Evolutionary conservation across 2,888 invertebrate species (phyloP), one percentile per base, ranked within the genome.

Genomic region (Smittia aterrima): DNA sequence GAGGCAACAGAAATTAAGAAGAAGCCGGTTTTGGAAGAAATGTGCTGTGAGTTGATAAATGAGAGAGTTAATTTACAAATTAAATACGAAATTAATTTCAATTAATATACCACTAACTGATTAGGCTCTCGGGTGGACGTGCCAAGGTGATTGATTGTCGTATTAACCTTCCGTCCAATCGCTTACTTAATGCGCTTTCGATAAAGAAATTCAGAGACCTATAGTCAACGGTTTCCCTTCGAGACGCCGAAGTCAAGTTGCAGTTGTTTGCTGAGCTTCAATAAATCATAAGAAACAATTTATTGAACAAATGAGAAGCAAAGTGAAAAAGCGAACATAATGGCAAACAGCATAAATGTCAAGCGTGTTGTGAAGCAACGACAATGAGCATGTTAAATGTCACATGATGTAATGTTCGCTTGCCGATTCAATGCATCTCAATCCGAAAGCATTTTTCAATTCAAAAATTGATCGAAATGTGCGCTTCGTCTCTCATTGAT

Each of bases 81-180:
- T 62, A 62, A 70, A 72, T 72, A 72, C n/a, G 58, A 40, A 62
- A 72, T 72, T 72, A 72, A 72, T 72, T 62, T 72, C 72, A 72
- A 72, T 62, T 72, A 72, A 72, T 72, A 62, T 62, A n/a, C 64
- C 4, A 22, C 38, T 22, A 58, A 22, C 58, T 22, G 58, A 22
- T 58, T 58, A 58, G 20, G n/a, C 22, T 20, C n/a, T n/a, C 58
- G 13, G 18, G n/a, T 58, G 47, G 16, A 16, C 47, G 47, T 47
- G 58, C 9, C 58, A 18, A 4, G 1, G 58, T 58, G 58, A 58
- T 22, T 58, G 58, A 58, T 58, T 58, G n/a, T 58, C 18, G 58
- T 2, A 58, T 32, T 32, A 32, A 32, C 4, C 32, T 3, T 32
- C 11, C 47, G 47, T 32, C 32, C 32, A 9, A 6, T 32, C 32